Evolutionary conservation across 2,888 invertebrate genomes (phyloP).

Genomic region (Agonopterix subpropinquella): DNA sequence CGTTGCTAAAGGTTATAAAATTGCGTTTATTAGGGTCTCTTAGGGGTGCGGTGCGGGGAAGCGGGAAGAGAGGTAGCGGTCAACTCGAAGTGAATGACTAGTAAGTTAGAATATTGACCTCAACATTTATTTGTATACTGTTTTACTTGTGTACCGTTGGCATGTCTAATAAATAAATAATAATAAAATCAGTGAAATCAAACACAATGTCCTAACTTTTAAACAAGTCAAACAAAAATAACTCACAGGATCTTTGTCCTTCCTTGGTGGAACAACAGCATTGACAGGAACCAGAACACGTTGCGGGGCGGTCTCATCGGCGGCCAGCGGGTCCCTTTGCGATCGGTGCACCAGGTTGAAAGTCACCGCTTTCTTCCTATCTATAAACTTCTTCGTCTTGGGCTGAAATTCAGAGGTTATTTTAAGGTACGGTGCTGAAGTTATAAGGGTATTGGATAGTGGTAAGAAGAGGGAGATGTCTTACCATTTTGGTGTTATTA

Average conservation of each 20-base stretch:
- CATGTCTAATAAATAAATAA: too few relatives aligned
- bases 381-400: slow-evolving; percentile 88
- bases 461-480: not conserved
- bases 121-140: too few relatives aligned
- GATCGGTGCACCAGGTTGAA: slow-evolving; percentile 96
- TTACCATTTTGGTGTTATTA: slow-evolving; percentile 36
- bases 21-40: too few relatives aligned
- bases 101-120: too few relatives aligned
- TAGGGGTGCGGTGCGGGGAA: too few relatives aligned
- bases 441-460: not conserved
- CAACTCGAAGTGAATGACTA: too few relatives aligned
- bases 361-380: slow-evolving; percentile 92
- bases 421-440: not conserved
- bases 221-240: too few relatives aligned
- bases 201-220: too few relatives aligned
- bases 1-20: too few relatives aligned
- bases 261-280: slow-evolving; percentile 52
- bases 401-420: slow-evolving; percentile 62
- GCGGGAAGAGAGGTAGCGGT: too few relatives aligned
- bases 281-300: slow-evolving; percentile 84
- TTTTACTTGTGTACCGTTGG: too few relatives aligned
- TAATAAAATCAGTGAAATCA: too few relatives aligned
- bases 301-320: slow-evolving; percentile 93
- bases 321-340: slow-evolving; percentile 92
- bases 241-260: slow-evolving; percentile 59